Base-by-base conservation (phyloP, 2,113 vertebrate species). In the Prinia subflava region DNA sequence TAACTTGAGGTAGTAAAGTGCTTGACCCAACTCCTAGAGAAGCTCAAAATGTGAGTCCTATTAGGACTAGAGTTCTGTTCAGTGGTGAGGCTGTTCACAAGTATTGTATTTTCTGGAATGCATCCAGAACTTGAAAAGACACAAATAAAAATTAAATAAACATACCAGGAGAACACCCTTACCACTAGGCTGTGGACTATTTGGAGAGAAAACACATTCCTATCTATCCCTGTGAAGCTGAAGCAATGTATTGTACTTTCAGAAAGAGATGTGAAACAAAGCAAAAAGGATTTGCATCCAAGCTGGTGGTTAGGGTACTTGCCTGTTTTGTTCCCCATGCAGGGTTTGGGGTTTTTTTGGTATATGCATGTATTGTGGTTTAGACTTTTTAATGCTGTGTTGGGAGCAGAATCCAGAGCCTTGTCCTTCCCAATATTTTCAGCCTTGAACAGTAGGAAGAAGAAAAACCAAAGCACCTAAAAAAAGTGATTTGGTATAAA, bases 131-230 rank as follows among this genome's bases (percentile, higher is more conserved):
- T 64, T 95, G 31, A 47, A 85, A 87, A 83, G 78, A 62, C 21
- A 52, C 22, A 59, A 90, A 83, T 68, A 13, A 81, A 77, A 77
- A 60, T 64, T 55, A 67, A 92, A 82, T 63, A 84, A 91, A 81
- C 52, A 20, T 71, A 67, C 19, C 12, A 75, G 53, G 64, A 86
- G 64, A 92, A 83, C 64, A 83, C 42, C 68, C 60, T 74, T 82
- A 31, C 65, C 23, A 19, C 15, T 52, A 46, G 47, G 37, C 37
- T 3, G 1, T 70, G 27, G 52, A 33, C 14, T 95, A 11, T 95
- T 95, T 95, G 68, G 37, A 90, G 50, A 95, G 69, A 78, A 91
- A 84, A 91, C 60, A 81, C 15, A 6, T 83, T 89, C 42, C 42
- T 74, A 5, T 33, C 18, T 27, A 71, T 91, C 65, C 6, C 60